phyloP scores from a whole-genome alignment of 2,113 vertebrate genomes.

The Syngnathoides biaculeatus region DNA sequence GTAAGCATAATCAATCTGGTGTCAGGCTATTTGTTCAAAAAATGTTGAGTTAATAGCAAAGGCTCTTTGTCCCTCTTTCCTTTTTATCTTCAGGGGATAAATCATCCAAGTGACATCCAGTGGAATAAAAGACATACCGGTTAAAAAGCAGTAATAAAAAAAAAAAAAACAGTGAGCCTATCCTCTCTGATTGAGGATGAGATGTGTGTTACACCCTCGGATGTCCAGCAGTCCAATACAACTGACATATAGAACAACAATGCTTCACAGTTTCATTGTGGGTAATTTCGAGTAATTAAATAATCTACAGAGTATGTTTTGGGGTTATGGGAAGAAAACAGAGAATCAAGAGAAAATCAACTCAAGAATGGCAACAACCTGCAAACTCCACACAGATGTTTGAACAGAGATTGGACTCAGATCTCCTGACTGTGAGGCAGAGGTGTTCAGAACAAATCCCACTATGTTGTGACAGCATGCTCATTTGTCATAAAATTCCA shows the following conservation, averaged over 20 bases:
- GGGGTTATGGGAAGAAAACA: background rate
- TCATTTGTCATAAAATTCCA: background rate
- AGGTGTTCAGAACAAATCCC: background rate
- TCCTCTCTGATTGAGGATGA: too few species aligned
- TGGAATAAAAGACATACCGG: background rate
- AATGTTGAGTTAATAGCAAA: background rate
- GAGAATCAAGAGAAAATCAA: background rate
- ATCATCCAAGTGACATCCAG: conserved; percentile 3
- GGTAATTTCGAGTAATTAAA: background rate
- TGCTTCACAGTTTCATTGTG: background rate
- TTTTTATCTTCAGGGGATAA: conserved; percentile 29
- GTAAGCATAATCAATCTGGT: conserved; percentile 29
- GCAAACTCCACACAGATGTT: background rate
- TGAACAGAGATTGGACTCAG: background rate
- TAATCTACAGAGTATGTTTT: background rate
- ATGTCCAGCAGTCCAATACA: background rate
- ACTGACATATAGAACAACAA: background rate
- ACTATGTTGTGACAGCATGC: background rate
- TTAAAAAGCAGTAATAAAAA: too few species aligned
- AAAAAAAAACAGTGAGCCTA: too few species aligned
- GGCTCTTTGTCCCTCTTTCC: background rate
- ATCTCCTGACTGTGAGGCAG: background rate
- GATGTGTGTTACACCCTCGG: background rate
- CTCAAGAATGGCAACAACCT: background rate
- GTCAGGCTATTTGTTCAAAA: background rate